Evolutionary conservation across 2,113 vertebrate species (phyloP).

Genomic region (Crotophaga sulcirostris): DNA sequence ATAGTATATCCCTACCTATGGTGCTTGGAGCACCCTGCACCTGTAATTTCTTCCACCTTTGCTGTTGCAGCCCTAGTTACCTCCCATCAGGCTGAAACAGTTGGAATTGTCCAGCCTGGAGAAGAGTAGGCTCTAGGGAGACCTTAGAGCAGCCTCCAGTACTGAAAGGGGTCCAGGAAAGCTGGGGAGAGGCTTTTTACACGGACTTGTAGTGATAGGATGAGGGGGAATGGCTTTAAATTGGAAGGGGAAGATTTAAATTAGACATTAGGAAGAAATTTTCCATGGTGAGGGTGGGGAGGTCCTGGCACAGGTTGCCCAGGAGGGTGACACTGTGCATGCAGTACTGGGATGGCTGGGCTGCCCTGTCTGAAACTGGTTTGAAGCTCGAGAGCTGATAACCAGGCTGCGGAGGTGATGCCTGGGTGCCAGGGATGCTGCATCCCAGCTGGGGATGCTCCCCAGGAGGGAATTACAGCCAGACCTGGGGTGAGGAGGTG

Average conservation of each 20-base stretch:
- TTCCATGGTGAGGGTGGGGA: too few relatives aligned
- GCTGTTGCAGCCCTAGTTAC: background rate
- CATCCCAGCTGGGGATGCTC: background rate
- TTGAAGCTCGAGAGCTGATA: background rate
- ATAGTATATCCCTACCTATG: fast-evolving
- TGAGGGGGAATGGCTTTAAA: too few relatives aligned
- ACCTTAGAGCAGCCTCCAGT: too few relatives aligned
- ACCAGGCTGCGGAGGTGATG: fast-evolving
- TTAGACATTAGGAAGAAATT: too few relatives aligned
- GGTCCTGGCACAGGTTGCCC: too few relatives aligned
- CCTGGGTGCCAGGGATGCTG: background rate
- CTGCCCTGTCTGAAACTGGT: background rate
- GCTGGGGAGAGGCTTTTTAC: too few relatives aligned
- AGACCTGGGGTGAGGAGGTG: background rate
- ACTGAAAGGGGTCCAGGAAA: too few relatives aligned
- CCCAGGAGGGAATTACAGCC: background rate
- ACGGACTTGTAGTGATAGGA: too few relatives aligned
- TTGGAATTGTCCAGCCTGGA: too few relatives aligned
- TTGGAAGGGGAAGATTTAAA: too few relatives aligned
- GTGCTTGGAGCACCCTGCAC: background rate
- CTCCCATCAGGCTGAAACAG: background rate
- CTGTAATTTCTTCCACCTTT: background rate
- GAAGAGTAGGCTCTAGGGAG: too few relatives aligned
- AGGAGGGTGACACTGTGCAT: too few relatives aligned
- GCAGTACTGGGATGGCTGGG: background rate